These are phyloP conservation scores for Spisula solida DNA, from an alignment of 2,888 invertebrate genomes.

Conservation along the genomic window DNA sequence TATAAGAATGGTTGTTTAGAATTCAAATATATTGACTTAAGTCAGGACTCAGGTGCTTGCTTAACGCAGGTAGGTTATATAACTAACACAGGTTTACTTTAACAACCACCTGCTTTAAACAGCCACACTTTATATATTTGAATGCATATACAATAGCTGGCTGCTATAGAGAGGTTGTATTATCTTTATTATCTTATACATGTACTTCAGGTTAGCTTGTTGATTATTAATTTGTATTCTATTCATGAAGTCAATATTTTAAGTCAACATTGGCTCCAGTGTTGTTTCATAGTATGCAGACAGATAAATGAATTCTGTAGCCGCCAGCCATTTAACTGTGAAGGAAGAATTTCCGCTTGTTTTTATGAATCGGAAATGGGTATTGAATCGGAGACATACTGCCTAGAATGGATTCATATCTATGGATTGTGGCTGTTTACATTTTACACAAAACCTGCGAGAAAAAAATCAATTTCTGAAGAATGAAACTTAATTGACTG, in stretches of 20 bases:
- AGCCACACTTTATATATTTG: too few relatives aligned
- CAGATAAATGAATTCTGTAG: neutral
- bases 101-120: too few relatives aligned
- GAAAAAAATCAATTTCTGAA: neutral
- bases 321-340: neutral
- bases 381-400: neutral
- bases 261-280: neutral
- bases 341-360: neutral
- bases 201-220: too few relatives aligned
- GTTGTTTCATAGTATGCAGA: neutral
- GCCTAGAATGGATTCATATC: neutral
- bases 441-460: slow-evolving; percentile 8
- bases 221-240: too few relatives aligned
- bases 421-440: neutral
- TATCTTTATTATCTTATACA: too few relatives aligned
- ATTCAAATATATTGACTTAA: too few relatives aligned
- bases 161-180: too few relatives aligned
- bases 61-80: too few relatives aligned
- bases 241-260: neutral
- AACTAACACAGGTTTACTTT: too few relatives aligned
- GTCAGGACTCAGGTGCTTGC: too few relatives aligned
- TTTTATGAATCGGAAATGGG: neutral
- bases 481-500: slow-evolving; percentile 1
- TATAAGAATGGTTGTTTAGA: neutral
- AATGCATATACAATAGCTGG: too few relatives aligned